Evolutionary conservation across 2,797 vertebrate species (phyloP).

Genomic region (Mormyrus hasselquistii): DNA sequence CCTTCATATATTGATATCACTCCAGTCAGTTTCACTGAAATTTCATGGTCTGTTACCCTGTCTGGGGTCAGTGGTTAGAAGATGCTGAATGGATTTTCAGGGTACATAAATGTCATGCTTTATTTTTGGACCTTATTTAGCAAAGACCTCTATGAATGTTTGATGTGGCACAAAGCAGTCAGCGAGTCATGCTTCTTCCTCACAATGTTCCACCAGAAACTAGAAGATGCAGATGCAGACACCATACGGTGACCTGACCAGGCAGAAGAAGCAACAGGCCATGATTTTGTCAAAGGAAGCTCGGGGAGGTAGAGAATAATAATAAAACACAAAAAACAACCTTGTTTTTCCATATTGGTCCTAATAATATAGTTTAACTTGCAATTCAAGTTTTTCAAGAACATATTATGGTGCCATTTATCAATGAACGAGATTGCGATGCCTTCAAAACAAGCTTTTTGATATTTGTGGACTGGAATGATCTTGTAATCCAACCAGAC

Average conservation of each 20-base stretch:
- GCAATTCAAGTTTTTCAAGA: not conserved
- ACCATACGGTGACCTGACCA: constrained; percentile 37
- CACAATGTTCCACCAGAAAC: not conserved
- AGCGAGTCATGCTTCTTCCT: not conserved
- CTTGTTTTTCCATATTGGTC: not conserved
- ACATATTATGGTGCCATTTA: not conserved
- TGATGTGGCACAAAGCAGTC: not conserved
- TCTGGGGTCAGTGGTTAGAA: not conserved
- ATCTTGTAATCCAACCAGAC: not conserved
- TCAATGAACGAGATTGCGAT: not conserved
- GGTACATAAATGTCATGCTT: not conserved
- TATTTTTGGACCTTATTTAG: not conserved
- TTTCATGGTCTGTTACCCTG: not conserved
- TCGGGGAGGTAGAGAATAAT: constrained; percentile 55
- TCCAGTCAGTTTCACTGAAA: not conserved
- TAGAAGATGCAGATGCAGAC: constrained; percentile 53
- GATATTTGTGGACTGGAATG: not conserved
- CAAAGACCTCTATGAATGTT: not conserved
- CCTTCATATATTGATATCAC: not conserved
- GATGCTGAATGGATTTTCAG: not conserved
- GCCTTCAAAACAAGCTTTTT: not conserved
- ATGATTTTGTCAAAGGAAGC: constrained; percentile 56
- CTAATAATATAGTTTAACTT: not conserved
- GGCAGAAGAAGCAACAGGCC: constrained; percentile 60
- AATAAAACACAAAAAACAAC: not conserved